phyloP scores from a whole-genome alignment of 2,113 vertebrate genomes.

The Alligator mississippiensis region DNA sequence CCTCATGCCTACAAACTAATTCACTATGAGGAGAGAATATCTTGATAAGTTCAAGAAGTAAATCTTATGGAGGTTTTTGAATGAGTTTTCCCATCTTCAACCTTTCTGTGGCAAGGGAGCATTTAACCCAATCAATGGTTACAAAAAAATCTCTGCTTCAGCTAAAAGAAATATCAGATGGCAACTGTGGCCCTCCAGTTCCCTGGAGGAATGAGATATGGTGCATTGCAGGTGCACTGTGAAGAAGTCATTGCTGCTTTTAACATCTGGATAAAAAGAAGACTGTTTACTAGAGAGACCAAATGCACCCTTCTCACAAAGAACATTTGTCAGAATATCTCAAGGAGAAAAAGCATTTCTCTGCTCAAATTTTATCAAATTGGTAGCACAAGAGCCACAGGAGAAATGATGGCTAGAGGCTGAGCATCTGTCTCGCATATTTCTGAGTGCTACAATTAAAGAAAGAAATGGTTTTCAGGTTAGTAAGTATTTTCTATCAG shows the following conservation, averaged over 20 bases:
- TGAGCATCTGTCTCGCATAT: conserved; percentile 60
- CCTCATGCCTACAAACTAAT: background rate
- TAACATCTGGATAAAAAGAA: conserved; percentile 60
- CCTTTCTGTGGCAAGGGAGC: background rate
- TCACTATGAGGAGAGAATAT: background rate
- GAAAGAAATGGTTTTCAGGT: background rate
- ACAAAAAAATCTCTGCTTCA: conserved; percentile 26
- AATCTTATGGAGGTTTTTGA: background rate
- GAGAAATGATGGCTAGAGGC: conserved; percentile 59
- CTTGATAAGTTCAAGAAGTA: background rate
- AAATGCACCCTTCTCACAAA: conserved; percentile 42
- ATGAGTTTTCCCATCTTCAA: background rate
- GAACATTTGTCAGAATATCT: conserved; percentile 60
- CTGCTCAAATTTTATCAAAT: conserved; percentile 57
- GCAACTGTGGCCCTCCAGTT: conserved; percentile 5
- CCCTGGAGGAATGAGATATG: conserved; percentile 50
- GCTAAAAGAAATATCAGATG: conserved; percentile 43
- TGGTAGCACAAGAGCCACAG: conserved; percentile 49
- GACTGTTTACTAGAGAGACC: conserved; percentile 31
- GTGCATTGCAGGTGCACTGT: conserved; percentile 15
- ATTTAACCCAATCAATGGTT: conserved; percentile 7
- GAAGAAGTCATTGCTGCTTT: conserved; percentile 42
- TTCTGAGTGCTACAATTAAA: background rate
- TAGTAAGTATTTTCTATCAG: background rate
- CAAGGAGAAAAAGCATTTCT: conserved; percentile 42